Evolutionary conservation across 1,140 invertebrate genomes (phyloP).

Genomic region (Pararge aegeria): DNA sequence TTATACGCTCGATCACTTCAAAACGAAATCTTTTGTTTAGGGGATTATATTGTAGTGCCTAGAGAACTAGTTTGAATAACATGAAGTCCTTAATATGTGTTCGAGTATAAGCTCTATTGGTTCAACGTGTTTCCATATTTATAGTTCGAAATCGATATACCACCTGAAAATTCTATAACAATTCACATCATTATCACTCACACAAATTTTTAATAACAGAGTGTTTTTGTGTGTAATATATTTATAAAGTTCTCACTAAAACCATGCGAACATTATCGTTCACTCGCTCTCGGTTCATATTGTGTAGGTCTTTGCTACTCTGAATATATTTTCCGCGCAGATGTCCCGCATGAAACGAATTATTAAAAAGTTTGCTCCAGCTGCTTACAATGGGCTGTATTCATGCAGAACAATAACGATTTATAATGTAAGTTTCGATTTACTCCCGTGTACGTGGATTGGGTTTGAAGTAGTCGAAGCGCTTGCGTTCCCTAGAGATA

Average conservation of each 20-base stretch:
- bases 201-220: no score
- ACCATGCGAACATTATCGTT: background rate
- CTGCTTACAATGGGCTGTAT: slow-evolving; percentile 12
- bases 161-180: no score
- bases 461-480: slow-evolving; percentile 13
- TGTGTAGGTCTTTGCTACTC: slow-evolving; percentile 5
- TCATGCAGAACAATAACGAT: slow-evolving; percentile 23
- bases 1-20: background rate
- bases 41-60: background rate
- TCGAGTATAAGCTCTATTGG: no score
- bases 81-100: no score
- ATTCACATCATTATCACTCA: no score
- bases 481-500: slow-evolving; percentile 11
- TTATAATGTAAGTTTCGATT: slow-evolving; percentile 25
- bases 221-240: no score
- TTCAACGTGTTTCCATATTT: no score
- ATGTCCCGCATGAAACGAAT: slow-evolving; percentile 9
- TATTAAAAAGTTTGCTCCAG: slow-evolving; percentile 21
- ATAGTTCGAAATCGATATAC: no score
- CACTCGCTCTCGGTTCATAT: background rate
- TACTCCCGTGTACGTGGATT: slow-evolving; percentile 19
- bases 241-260: background rate
- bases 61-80: background rate
- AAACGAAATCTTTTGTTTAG: background rate
- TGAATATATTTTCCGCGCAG: slow-evolving; percentile 1